phyloP scores from a whole-genome alignment of 2,113 vertebrate genomes.

The Toxostoma redivivum region DNA sequence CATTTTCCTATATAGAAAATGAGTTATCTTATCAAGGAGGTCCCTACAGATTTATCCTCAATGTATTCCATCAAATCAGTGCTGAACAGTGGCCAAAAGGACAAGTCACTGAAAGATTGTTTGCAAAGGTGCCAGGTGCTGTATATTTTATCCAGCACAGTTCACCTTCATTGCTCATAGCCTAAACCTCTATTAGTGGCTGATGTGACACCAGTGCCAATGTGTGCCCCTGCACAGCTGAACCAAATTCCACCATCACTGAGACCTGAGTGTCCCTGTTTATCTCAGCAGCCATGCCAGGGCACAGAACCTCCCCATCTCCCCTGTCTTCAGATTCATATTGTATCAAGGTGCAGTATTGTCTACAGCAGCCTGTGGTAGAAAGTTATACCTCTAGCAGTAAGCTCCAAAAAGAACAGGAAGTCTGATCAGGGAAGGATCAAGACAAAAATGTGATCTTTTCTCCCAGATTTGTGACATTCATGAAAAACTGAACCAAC shows the following conservation, averaged over 20 bases:
- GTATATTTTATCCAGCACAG: background rate
- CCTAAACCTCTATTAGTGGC: background rate
- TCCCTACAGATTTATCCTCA: background rate
- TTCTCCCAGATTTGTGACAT: background rate
- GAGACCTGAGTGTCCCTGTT: background rate
- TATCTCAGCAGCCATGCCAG: background rate
- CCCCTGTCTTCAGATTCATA: background rate
- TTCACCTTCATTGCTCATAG: constrained; percentile 12
- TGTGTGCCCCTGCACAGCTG: background rate
- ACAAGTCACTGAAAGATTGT: background rate
- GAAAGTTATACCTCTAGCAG: background rate
- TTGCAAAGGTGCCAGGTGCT: constrained; percentile 15
- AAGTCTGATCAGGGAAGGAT: background rate
- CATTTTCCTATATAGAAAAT: constrained; percentile 28
- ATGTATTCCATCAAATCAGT: constrained; percentile 34
- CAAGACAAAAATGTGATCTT: background rate
- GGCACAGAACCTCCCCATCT: background rate
- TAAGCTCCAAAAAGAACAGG: background rate
- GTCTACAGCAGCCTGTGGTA: background rate
- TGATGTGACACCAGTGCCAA: background rate
- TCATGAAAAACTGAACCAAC: background rate
- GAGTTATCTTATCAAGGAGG: constrained; percentile 8
- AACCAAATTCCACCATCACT: background rate
- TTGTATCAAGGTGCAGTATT: background rate
- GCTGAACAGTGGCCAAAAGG: constrained; percentile 34